Conservation (phyloP, 2,113 vertebrate genomes). For the Pithys albifrons region DNA sequence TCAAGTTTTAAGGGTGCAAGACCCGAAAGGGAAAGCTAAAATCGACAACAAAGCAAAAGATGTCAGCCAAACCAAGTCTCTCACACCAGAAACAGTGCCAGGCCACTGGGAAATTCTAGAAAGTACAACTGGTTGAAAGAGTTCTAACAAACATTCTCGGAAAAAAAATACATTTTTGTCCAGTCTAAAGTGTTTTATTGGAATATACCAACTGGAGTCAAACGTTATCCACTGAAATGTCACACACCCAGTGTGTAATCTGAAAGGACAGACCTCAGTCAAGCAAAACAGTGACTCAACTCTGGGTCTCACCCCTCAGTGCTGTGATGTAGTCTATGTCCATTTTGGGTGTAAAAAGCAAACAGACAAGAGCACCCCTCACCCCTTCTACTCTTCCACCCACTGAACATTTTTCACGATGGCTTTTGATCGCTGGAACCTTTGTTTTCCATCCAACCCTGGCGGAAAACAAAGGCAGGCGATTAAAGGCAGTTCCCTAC, state of each 20-base stretch:
- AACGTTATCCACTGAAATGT: background rate
- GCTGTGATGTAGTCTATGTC: background rate
- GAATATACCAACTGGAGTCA: background rate
- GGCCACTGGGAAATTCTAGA: background rate
- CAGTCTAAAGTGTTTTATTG: background rate
- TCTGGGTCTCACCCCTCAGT: background rate
- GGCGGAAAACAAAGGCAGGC: background rate
- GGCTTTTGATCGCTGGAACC: background rate
- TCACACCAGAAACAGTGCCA: background rate
- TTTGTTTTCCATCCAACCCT: background rate
- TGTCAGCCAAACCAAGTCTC: background rate
- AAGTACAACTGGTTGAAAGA: background rate
- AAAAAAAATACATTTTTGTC: background rate
- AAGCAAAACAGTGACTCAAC: background rate
- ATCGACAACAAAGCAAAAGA: background rate
- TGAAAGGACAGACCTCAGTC: background rate
- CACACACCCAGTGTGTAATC: background rate
- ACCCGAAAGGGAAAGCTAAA: background rate
- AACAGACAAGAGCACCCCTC: background rate
- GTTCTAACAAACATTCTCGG: background rate
- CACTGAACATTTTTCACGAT: background rate
- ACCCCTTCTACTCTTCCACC: background rate
- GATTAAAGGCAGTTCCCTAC: background rate
- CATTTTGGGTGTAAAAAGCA: background rate
- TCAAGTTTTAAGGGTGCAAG: fast-evolving